phyloP scores from a whole-genome alignment of 2,888 invertebrate genomes.

The Eupithecia inturbata region DNA sequence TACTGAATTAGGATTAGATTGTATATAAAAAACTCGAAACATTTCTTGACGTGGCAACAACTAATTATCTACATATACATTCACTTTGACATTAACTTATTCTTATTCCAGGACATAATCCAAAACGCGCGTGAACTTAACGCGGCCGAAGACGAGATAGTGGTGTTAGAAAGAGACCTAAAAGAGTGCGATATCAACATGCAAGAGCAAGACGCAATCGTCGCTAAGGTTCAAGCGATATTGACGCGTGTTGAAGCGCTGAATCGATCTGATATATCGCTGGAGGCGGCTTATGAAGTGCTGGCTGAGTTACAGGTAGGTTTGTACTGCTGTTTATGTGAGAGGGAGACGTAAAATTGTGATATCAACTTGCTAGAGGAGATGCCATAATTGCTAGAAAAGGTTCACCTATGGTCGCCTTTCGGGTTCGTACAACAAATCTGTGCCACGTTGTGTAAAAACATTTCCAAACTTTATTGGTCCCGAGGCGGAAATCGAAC shows the following conservation, averaged over 20 bases:
- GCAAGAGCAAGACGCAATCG: conserved; percentile 88
- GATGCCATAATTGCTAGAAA: too few relatives aligned
- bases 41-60: background rate
- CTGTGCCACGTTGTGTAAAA: too few relatives aligned
- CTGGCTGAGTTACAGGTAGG: conserved; percentile 71
- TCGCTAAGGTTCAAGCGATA: conserved; percentile 87
- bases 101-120: conserved; percentile 89
- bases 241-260: conserved; percentile 87
- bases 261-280: conserved; percentile 65
- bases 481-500: too few relatives aligned
- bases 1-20: background rate
- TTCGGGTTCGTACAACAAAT: too few relatives aligned
- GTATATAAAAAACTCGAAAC: background rate
- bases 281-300: conserved; percentile 73
- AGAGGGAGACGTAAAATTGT: too few relatives aligned
- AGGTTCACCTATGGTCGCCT: too few relatives aligned
- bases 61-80: too few relatives aligned
- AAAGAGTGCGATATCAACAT: conserved; percentile 87
- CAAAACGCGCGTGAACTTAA: conserved; percentile 91
- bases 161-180: conserved; percentile 91
- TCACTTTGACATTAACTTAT: background rate
- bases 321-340: background rate
- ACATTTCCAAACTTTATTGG: too few relatives aligned
- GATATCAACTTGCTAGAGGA: too few relatives aligned
- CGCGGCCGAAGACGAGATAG: conserved; percentile 90